A percentile compares a stretch with the other conserved stretches of the same genome.
These are phyloP conservation scores for Erpornis zantholeuca DNA, from an alignment of 2,113 vertebrate species.

Conservation along the genomic window DNA sequence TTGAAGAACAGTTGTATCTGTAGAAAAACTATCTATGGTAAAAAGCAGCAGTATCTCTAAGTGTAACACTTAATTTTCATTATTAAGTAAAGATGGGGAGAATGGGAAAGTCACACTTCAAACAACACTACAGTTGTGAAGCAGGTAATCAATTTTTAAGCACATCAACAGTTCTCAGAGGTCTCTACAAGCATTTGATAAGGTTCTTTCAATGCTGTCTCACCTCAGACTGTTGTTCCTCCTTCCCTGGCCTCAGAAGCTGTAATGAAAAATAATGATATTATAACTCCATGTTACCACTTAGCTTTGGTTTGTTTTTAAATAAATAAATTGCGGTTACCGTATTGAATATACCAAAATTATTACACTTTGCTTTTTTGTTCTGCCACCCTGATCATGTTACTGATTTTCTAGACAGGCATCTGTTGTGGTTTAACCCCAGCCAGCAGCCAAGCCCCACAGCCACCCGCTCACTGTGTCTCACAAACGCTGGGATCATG, in stretches of 20 bases:
- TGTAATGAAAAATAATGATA: not conserved
- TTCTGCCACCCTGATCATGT: not conserved
- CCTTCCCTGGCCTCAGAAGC: not conserved
- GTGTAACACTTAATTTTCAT: not conserved
- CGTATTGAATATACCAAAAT: not conserved
- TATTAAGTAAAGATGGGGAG: not conserved
- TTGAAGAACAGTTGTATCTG: not conserved
- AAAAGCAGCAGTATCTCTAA: not conserved
- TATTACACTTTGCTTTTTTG: not conserved
- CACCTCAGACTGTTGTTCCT: not conserved
- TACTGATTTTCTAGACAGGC: not conserved
- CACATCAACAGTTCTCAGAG: not conserved
- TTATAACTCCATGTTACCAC: not conserved
- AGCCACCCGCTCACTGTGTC: accelerated
- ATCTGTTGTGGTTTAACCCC: not conserved
- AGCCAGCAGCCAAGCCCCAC: not conserved
- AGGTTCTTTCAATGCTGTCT: not conserved
- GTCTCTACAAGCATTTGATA: not conserved
- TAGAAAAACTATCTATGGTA: not conserved
- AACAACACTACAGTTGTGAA: not conserved
- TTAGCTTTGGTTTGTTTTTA: not conserved
- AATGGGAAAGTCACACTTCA: not conserved
- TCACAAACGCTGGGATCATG: not conserved
- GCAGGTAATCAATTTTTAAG: not conserved
- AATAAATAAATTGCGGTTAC: not conserved